Evolutionary conservation across 2,797 vertebrate genomes (phyloP).

Genomic region (Brachyrhaphis roseni): DNA sequence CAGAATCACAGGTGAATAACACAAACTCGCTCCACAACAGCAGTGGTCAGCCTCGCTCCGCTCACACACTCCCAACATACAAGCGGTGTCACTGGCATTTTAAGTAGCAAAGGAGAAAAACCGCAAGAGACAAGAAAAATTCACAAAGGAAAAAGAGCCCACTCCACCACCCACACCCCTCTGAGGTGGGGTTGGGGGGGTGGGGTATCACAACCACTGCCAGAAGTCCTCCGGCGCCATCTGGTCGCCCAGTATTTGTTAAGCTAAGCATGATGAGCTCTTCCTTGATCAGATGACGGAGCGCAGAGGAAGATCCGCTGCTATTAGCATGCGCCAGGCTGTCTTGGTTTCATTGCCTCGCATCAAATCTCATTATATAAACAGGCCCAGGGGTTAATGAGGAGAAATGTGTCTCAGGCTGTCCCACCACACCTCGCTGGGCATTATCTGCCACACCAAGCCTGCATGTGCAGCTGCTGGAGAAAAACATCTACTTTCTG

Average conservation of each 20-base stretch:
- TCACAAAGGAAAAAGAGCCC: slow-evolving; percentile 57
- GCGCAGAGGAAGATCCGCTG: slow-evolving; percentile 38
- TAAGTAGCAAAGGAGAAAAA: slow-evolving; percentile 56
- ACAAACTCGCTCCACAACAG: slow-evolving; percentile 5
- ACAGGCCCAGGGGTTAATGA: slow-evolving; percentile 60
- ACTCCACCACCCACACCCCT: slow-evolving; percentile 42
- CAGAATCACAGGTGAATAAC: slow-evolving; percentile 34
- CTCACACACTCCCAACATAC: slow-evolving; percentile 38
- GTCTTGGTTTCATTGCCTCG: slow-evolving; percentile 46
- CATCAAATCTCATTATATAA: slow-evolving; percentile 61
- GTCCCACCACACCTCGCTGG: slow-evolving; percentile 18
- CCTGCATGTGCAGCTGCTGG: not conserved
- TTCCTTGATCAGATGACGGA: slow-evolving; percentile 66
- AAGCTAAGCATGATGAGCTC: slow-evolving; percentile 67
- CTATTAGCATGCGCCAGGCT: slow-evolving; percentile 55
- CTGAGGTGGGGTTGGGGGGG: slow-evolving; percentile 40
- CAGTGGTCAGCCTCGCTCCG: slow-evolving; percentile 42
- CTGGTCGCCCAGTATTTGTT: slow-evolving; percentile 62
- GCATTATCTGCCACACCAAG: slow-evolving; percentile 8
- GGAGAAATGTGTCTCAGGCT: slow-evolving; percentile 42
- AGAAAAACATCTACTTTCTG: not conserved
- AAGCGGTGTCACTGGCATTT: slow-evolving; percentile 68
- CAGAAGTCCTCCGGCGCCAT: slow-evolving; percentile 58
- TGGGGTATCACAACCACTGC: slow-evolving; percentile 35
- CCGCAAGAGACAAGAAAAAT: slow-evolving; percentile 14